These are phyloP conservation scores for Corvus hawaiiensis DNA, from an alignment of 2,113 vertebrate species.

Conservation along the genomic window DNA sequence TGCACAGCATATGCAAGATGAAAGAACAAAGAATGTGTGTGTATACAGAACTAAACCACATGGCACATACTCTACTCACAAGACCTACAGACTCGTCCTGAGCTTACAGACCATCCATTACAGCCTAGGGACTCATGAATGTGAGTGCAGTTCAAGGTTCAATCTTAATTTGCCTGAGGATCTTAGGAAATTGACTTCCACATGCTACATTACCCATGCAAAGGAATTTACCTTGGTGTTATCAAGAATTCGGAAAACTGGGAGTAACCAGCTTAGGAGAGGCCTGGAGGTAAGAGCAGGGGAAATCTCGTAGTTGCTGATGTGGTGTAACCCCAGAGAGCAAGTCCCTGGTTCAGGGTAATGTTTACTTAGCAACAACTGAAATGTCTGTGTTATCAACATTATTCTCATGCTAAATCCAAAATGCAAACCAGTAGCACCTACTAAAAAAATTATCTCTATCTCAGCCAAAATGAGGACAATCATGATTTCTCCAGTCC, in stretches of 20 bases:
- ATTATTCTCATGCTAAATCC: background rate
- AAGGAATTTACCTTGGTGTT: background rate
- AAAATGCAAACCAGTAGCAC: background rate
- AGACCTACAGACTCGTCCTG: background rate
- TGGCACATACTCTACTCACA: background rate
- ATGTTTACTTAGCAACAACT: background rate
- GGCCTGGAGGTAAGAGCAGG: background rate
- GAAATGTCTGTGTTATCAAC: background rate
- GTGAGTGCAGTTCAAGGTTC: background rate
- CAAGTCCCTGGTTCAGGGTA: background rate
- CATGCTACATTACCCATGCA: background rate
- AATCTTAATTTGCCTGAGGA: background rate
- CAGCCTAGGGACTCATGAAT: background rate
- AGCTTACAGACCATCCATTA: background rate
- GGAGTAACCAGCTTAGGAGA: background rate
- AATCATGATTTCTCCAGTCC: background rate
- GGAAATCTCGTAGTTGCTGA: background rate
- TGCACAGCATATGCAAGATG: background rate
- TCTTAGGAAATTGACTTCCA: background rate
- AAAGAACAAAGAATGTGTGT: background rate
- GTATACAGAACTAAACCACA: background rate
- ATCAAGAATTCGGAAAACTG: background rate
- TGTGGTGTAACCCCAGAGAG: background rate
- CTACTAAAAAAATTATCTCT: too few species aligned
- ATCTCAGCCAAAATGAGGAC: background rate